These are phyloP conservation scores for Thomomys bottae DNA, from an alignment of 2,113 vertebrate species.

Conservation along the genomic window DNA sequence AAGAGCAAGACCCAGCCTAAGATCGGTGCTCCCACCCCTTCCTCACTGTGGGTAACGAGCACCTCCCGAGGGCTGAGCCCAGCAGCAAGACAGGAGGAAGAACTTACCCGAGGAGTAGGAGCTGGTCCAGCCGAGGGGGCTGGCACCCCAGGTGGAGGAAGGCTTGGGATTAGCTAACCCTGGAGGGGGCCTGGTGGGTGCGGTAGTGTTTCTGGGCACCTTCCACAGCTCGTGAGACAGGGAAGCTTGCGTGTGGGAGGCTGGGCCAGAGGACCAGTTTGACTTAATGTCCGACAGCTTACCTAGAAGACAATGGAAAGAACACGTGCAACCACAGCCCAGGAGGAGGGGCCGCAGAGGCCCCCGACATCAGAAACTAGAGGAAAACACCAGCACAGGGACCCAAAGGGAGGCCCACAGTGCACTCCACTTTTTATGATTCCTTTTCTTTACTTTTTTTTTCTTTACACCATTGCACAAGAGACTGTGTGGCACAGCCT, in stretches of 20 bases:
- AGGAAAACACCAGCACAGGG: rapidly evolving
- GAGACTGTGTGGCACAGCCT: neutral
- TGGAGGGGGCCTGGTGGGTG: constrained; percentile 95
- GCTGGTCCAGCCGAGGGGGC: constrained; percentile 95
- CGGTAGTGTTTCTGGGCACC: constrained; percentile 93
- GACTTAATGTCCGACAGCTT: constrained; percentile 98
- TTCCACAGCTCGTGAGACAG: constrained; percentile 98
- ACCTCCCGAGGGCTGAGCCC: rapidly evolving
- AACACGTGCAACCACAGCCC: rapidly evolving
- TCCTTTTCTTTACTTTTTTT: neutral
- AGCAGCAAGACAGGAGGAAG: neutral
- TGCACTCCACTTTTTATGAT: neutral
- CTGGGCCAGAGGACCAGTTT: constrained; percentile 95
- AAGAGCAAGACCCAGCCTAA: too few relatives aligned
- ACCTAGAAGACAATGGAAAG: constrained; percentile 84
- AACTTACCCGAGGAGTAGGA: constrained; percentile 93
- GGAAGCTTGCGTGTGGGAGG: constrained; percentile 95
- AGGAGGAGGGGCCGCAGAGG: rapidly evolving
- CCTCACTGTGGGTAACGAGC: neutral
- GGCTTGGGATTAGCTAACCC: constrained; percentile 96
- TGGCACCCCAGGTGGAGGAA: constrained; percentile 95
- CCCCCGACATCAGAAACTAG: neutral
- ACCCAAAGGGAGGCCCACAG: rapidly evolving
- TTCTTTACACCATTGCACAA: neutral
- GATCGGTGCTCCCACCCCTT: too few relatives aligned